A percentile compares a stretch with the other conserved stretches of the same genome.
Evolutionary conservation across 1,140 invertebrate species (phyloP).

Genomic region (Temnothorax longispinosus): DNA sequence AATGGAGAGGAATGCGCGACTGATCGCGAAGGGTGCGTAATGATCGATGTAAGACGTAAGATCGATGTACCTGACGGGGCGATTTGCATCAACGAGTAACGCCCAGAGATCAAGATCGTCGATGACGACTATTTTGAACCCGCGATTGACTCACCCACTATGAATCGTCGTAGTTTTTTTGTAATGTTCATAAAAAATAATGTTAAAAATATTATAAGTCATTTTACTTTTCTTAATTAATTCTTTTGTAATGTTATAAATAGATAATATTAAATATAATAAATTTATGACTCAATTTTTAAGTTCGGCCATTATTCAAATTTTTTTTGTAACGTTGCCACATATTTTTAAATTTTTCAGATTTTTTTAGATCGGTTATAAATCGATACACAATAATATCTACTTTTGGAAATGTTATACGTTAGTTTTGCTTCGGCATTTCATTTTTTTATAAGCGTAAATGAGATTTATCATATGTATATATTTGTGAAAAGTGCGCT

Average conservation of each 20-base stretch:
- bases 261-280: background rate
- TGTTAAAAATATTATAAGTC: background rate
- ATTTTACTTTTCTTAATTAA: background rate
- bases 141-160: conserved; percentile 17
- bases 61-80: conserved; percentile 49
- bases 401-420: background rate
- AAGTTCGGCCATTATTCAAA: too few relatives aligned
- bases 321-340: too few relatives aligned
- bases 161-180: background rate
- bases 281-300: background rate
- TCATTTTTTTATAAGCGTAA: background rate
- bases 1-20: conserved; percentile 50
- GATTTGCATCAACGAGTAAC: conserved; percentile 63
- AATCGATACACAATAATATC: too few relatives aligned
- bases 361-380: background rate
- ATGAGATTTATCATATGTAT: background rate
- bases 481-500: background rate
- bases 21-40: conserved; percentile 60
- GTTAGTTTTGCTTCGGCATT: background rate
- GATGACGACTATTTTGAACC: conserved; percentile 21
- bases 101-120: conserved; percentile 62
- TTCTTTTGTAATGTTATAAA: background rate
- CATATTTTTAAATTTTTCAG: background rate
- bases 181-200: background rate
- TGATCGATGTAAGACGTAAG: conserved; percentile 46